Conservation (phyloP, 2,888 invertebrate genomes). For the Plebejus argus region DNA sequence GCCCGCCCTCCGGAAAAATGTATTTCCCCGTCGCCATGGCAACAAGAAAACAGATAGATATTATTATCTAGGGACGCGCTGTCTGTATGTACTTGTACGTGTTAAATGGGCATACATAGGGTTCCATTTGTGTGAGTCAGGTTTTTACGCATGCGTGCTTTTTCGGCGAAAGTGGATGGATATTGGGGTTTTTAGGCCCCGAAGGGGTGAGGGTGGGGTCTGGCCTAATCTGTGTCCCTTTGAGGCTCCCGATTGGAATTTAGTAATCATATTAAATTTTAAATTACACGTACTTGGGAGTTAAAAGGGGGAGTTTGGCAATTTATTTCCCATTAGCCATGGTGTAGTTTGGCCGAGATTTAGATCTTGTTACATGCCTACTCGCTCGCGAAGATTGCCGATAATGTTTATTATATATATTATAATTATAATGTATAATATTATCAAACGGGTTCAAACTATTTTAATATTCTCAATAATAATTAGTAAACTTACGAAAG, state of each 20-base stretch:
- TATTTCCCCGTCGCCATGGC: slow-evolving; percentile 68
- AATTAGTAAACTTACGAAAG: not conserved
- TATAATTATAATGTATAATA: no score
- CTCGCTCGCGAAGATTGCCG: not conserved
- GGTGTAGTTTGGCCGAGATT: slow-evolving; percentile 30
- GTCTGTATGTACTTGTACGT: slow-evolving; percentile 55
- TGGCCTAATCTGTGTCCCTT: slow-evolving; percentile 78
- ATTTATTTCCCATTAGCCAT: slow-evolving; percentile 76
- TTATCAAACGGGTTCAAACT: not conserved
- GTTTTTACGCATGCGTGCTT: slow-evolving; percentile 79
- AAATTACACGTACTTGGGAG: slow-evolving; percentile 75
- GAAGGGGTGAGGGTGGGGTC: slow-evolving; percentile 55
- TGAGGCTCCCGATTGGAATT: slow-evolving; percentile 54
- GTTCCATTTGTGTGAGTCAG: slow-evolving; percentile 64
- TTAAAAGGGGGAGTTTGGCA: slow-evolving; percentile 81
- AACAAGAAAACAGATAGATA: slow-evolving; percentile 70
- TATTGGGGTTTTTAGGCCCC: slow-evolving; percentile 76
- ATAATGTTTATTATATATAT: not conserved
- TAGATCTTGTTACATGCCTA: slow-evolving; percentile 13
- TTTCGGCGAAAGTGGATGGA: slow-evolving; percentile 72
- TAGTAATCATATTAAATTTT: slow-evolving; percentile 46
- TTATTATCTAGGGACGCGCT: slow-evolving; percentile 60
- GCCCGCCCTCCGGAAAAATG: slow-evolving; percentile 58
- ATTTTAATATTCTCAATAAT: not conserved
- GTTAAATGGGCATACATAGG: slow-evolving; percentile 65